A percentile compares a stretch with the other conserved stretches of the same genome.
phyloP scores from a whole-genome alignment of 1,140 invertebrate species.

The Bombus pyrosoma region DNA sequence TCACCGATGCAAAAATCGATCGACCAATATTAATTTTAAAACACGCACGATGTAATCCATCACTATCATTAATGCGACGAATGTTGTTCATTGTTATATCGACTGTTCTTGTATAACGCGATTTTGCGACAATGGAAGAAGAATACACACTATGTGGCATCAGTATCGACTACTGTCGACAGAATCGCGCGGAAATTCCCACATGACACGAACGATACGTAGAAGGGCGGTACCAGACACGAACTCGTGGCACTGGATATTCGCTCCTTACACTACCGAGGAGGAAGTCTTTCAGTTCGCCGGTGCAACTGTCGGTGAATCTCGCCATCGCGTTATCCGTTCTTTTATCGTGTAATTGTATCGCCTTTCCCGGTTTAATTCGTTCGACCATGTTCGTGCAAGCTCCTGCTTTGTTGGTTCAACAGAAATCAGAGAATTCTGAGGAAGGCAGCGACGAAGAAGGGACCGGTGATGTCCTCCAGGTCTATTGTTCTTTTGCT shows the following conservation, averaged over 20 bases:
- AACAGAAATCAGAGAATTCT: conserved; percentile 73
- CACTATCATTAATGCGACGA: too few relatives aligned
- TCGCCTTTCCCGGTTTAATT: not conserved
- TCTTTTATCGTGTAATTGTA: not conserved
- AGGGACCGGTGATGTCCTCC: conserved; percentile 74
- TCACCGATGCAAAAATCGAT: not conserved
- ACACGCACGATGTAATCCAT: not conserved
- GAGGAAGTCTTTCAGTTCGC: conserved; percentile 19
- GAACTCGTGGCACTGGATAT: conserved; percentile 60
- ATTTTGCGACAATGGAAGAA: not conserved
- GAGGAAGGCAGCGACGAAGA: conserved; percentile 77
- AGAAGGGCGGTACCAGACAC: conserved; percentile 76
- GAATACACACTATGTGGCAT: conserved; percentile 20
- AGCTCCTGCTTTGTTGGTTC: conserved; percentile 61
- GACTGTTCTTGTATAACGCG: not conserved
- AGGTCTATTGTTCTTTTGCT: conserved; percentile 64
- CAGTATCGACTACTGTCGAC: conserved; percentile 53
- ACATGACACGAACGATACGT: conserved; percentile 66
- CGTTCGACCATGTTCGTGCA: conserved; percentile 77
- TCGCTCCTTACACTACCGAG: conserved; percentile 56
- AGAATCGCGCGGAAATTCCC: conserved; percentile 62
- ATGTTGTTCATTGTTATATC: not conserved
- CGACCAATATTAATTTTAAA: too few relatives aligned
- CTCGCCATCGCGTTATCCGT: not conserved
- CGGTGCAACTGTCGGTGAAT: not conserved